These are phyloP conservation scores for Garrulus glandarius DNA, from an alignment of 2,797 vertebrate genomes.

Conservation along the genomic window DNA sequence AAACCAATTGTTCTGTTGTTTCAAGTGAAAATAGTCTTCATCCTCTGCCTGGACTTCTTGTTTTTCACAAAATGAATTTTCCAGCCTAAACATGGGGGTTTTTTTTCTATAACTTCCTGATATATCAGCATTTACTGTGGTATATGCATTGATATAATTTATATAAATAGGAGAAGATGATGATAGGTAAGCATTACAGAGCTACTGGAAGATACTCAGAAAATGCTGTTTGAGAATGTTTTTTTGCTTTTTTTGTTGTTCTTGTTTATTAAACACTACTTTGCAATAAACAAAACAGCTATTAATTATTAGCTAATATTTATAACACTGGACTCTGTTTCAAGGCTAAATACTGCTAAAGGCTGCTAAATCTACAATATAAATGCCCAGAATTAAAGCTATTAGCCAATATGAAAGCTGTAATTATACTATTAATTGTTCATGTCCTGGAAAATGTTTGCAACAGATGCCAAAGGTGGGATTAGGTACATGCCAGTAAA, in stretches of 20 bases:
- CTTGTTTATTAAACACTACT: background rate
- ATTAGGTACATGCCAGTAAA: background rate
- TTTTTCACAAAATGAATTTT: slow-evolving; percentile 10
- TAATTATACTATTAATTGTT: background rate
- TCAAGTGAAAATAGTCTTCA: slow-evolving; percentile 48
- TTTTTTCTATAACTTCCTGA: background rate
- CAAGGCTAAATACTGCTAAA: background rate
- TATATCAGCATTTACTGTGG: background rate
- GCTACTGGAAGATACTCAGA: background rate
- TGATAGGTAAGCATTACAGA: background rate
- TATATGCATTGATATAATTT: background rate
- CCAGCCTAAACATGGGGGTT: background rate
- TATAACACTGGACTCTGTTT: background rate
- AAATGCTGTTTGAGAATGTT: background rate
- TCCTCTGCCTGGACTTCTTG: slow-evolving; percentile 15
- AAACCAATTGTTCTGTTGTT: slow-evolving; percentile 55
- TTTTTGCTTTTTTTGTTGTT: background rate
- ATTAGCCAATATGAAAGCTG: background rate
- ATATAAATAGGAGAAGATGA: background rate
- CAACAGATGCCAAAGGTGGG: background rate
- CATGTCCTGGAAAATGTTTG: slow-evolving; percentile 4
- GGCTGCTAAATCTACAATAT: background rate
- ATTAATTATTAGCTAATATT: background rate
- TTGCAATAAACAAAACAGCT: background rate
- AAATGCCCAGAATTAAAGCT: background rate